A percentile compares a stretch with the other conserved stretches of the same genome.
Evolutionary conservation across 1,140 invertebrate species (phyloP).

Genomic region (Bombus sibiricus): DNA sequence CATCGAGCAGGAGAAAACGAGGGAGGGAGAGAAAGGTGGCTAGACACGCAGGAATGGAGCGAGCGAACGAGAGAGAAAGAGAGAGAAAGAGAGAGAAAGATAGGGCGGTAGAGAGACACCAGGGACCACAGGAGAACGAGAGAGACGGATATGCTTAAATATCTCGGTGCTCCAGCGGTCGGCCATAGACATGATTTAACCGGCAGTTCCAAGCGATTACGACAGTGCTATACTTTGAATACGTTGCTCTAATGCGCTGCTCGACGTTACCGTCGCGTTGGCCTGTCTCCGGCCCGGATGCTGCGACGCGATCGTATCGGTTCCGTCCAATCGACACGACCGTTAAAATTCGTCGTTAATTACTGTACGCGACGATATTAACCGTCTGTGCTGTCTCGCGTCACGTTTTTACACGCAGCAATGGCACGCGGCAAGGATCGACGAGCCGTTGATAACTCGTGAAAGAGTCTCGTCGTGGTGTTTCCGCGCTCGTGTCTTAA

Average conservation of each 20-base stretch:
- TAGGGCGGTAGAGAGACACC: too few species aligned
- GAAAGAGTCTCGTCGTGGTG: too few species aligned
- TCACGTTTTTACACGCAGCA: too few species aligned
- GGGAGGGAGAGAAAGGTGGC: slow-evolving; percentile 9
- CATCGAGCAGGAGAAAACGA: slow-evolving; percentile 14
- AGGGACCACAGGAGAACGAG: background rate
- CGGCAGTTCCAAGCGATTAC: slow-evolving; percentile 57
- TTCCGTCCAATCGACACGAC: background rate
- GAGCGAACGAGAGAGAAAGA: background rate
- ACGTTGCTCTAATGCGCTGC: slow-evolving; percentile 25
- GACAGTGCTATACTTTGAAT: slow-evolving; percentile 53
- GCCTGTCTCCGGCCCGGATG: too few species aligned
- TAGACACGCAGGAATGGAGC: background rate
- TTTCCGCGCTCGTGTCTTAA: too few species aligned
- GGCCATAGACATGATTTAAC: slow-evolving; percentile 52
- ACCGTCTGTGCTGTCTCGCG: too few species aligned
- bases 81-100: background rate
- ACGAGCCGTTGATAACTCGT: too few species aligned
- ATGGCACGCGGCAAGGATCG: too few species aligned
- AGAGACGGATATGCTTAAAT: slow-evolving; percentile 23
- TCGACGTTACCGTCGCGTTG: background rate
- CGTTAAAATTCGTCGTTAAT: background rate
- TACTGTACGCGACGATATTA: too few species aligned
- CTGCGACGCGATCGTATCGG: too few species aligned
- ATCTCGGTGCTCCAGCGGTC: slow-evolving; percentile 1